phyloP scores from a whole-genome alignment of 35 echinoderm and acorn worm genomes.

The Apostichopus parvimensis region DNA sequence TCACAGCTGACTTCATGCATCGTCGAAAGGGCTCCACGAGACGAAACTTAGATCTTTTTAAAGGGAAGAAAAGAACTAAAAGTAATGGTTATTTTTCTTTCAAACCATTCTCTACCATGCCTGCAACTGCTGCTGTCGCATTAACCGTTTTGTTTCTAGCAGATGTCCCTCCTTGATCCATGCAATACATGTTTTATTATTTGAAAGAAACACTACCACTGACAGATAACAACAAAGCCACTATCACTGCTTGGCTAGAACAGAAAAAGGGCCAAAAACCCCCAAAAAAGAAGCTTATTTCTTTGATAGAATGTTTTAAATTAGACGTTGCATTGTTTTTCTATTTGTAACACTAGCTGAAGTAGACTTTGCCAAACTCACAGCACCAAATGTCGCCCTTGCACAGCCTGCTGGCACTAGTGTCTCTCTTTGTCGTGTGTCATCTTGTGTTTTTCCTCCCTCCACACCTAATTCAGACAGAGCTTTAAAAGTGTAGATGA shows the following conservation, averaged over 20 bases:
- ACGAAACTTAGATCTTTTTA: slow-evolving; percentile 53
- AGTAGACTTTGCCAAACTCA: neutral
- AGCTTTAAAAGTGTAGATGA: no score
- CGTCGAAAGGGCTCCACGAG: slow-evolving; percentile 49
- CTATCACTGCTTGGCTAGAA: neutral
- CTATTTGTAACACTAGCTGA: neutral
- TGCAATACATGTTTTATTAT: neutral
- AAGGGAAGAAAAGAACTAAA: slow-evolving; percentile 60
- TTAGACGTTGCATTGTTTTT: neutral
- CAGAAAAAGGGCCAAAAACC: neutral
- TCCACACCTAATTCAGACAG: no score
- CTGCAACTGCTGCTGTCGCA: neutral
- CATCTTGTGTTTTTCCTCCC: no score
- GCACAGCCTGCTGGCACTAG: neutral
- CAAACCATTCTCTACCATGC: slow-evolving; percentile 5
- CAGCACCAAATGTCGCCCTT: neutral
- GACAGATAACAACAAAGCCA: neutral
- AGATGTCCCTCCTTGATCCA: neutral
- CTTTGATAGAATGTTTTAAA: neutral
- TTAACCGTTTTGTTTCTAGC: slow-evolving; percentile 13
- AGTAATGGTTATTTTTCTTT: slow-evolving; percentile 43
- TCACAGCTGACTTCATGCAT: slow-evolving; percentile 55
- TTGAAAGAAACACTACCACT: neutral
- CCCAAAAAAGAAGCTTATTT: neutral
- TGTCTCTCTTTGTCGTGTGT: no score